Conservation (phyloP, 2,113 vertebrate species). For the Rousettus leschenaultii region DNA sequence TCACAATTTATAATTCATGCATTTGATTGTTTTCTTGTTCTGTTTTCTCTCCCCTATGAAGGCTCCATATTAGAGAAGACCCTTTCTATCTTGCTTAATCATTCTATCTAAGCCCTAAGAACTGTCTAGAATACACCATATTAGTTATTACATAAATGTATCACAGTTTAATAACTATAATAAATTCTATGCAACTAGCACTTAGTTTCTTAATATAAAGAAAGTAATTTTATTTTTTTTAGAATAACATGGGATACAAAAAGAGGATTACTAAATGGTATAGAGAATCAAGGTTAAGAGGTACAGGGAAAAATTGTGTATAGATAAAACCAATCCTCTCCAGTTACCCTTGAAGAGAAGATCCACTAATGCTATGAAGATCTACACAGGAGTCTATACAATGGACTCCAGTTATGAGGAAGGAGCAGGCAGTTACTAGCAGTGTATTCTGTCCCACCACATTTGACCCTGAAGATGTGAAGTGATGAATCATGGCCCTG, state of each 20-base stretch:
- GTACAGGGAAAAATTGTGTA: conserved; percentile 85
- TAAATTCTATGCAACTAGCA: background rate
- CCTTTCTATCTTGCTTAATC: background rate
- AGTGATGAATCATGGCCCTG: conserved; percentile 88
- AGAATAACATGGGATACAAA: background rate
- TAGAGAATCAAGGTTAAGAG: background rate
- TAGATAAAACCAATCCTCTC: conserved; percentile 84
- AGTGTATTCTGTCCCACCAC: conserved; percentile 85
- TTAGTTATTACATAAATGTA: background rate
- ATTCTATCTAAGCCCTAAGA: background rate
- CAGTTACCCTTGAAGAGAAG: conserved; percentile 88
- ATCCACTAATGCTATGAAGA: conserved; percentile 89
- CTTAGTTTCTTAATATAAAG: background rate
- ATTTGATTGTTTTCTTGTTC: background rate
- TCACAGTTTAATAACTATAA: background rate
- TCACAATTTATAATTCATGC: background rate
- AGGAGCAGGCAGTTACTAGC: conserved; percentile 85
- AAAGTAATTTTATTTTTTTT: background rate
- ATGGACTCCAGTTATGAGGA: conserved; percentile 88
- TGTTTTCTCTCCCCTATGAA: background rate
- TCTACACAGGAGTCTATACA: conserved; percentile 87
- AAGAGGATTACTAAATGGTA: background rate
- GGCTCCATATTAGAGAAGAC: background rate
- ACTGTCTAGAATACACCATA: background rate
- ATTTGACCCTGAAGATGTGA: conserved; percentile 87